Evolutionary conservation across 2,888 invertebrate genomes (phyloP).

Genomic region (Coronaproctus castanopsis): DNA sequence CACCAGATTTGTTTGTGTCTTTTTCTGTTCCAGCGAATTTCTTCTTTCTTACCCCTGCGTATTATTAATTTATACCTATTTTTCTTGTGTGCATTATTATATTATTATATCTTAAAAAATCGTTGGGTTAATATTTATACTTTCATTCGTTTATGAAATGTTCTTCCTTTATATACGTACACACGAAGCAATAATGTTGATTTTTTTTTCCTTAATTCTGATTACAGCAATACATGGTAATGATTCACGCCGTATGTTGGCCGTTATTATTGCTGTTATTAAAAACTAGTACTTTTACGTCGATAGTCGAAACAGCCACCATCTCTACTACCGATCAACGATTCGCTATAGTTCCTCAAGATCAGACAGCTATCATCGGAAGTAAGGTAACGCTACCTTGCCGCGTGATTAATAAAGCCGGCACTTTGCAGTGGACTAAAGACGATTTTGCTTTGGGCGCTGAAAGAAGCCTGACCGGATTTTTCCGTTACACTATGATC

Average conservation of each 20-base stretch:
- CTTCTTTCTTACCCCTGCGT: no score
- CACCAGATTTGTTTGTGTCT: no score
- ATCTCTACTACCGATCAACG: slow-evolving; percentile 38
- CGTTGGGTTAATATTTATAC: no score
- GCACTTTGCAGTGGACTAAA: slow-evolving; percentile 89
- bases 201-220: no score
- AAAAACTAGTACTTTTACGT: not conserved
- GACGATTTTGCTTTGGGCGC: slow-evolving; percentile 89
- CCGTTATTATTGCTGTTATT: not conserved
- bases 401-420: slow-evolving; percentile 66
- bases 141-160: no score
- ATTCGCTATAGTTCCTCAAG: slow-evolving; percentile 80
- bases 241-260: not conserved
- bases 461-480: slow-evolving; percentile 73
- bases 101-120: no score
- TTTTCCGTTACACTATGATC: slow-evolving; percentile 86
- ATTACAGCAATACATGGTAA: not conserved
- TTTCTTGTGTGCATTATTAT: no score
- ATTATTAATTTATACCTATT: no score
- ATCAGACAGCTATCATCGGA: slow-evolving; percentile 73
- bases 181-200: no score
- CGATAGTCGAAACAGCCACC: not conserved
- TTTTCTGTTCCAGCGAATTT: no score
- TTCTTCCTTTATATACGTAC: no score
- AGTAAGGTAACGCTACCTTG: slow-evolving; percentile 76